Conservation (phyloP, 2,797 vertebrate species). For the Parotocinclus haroldoi region DNA sequence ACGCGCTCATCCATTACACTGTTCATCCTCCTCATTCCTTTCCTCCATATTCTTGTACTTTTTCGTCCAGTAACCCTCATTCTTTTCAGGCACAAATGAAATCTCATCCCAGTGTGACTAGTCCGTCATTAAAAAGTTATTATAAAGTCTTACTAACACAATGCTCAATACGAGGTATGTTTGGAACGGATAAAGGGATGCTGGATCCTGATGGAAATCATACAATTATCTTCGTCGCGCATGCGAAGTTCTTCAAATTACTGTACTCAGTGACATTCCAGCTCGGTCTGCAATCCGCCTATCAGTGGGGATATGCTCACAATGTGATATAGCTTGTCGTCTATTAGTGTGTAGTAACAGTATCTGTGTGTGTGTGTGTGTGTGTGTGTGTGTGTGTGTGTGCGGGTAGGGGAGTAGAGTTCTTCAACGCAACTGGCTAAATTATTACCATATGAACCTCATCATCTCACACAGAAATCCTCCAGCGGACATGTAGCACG, state of each 20-base stretch:
- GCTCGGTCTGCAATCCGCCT: slow-evolving; percentile 28
- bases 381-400: slow-evolving; percentile 16
- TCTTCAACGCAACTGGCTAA: slow-evolving; percentile 24
- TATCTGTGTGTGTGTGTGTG: slow-evolving; percentile 12
- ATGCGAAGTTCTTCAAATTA: background rate
- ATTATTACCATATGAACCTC: slow-evolving; percentile 37
- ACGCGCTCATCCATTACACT: slow-evolving; percentile 5
- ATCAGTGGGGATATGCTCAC: slow-evolving; percentile 14
- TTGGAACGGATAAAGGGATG: background rate
- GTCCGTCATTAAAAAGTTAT: background rate
- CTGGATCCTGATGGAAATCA: background rate
- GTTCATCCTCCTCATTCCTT: background rate
- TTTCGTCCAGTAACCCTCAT: background rate
- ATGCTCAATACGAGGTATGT: background rate
- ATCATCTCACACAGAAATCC: slow-evolving; percentile 16
- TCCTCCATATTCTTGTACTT: background rate
- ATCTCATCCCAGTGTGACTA: background rate
- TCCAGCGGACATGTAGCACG: slow-evolving; percentile 10
- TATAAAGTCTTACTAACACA: background rate
- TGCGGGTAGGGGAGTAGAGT: slow-evolving; percentile 12
- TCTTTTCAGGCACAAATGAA: background rate
- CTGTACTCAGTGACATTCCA: slow-evolving; percentile 15
- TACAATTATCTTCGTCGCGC: background rate
- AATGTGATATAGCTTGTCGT: slow-evolving; percentile 12
- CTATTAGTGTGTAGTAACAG: slow-evolving; percentile 34